A percentile compares a stretch with the other conserved stretches of the same genome.
Conservation (phyloP, 2,113 vertebrate species). For the Cairina moschata region DNA sequence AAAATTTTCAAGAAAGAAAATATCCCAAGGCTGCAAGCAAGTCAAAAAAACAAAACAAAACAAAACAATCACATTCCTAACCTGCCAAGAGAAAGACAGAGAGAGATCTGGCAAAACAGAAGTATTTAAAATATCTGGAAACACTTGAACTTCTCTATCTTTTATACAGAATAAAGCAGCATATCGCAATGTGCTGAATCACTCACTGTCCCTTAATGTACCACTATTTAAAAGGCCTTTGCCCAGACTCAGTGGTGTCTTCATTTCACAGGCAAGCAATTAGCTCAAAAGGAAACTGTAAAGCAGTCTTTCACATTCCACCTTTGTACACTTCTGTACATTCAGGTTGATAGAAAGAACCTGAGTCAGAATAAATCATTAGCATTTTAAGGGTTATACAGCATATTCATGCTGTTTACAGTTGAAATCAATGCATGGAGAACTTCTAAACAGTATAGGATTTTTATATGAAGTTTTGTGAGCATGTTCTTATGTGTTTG, state of each 20-base stretch:
- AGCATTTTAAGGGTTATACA: conserved; percentile 14
- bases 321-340: conserved; percentile 22
- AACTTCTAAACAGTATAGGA: not conserved
- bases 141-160: not conserved
- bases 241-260: conserved; percentile 49
- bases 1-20: not conserved
- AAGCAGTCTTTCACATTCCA: conserved; percentile 50
- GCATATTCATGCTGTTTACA: not conserved
- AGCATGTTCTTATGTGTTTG: not conserved
- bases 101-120: not conserved
- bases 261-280: conserved; percentile 55
- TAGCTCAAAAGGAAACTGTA: conserved; percentile 63
- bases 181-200: conserved; percentile 52
- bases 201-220: conserved; percentile 5
- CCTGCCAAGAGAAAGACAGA: not conserved
- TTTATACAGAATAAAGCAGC: not conserved
- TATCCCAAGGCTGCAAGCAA: not conserved
- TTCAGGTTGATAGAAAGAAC: conserved; percentile 22
- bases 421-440: not conserved
- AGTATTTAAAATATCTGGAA: not conserved
- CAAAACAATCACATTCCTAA: not conserved
- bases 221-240: conserved; percentile 9
- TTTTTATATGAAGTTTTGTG: not conserved
- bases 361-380: conserved; percentile 16
- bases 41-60: not conserved